A percentile compares a stretch with the other conserved stretches of the same genome.
phyloP scores from a whole-genome alignment of 2,797 vertebrate genomes.

The Xenentodon cancila region DNA sequence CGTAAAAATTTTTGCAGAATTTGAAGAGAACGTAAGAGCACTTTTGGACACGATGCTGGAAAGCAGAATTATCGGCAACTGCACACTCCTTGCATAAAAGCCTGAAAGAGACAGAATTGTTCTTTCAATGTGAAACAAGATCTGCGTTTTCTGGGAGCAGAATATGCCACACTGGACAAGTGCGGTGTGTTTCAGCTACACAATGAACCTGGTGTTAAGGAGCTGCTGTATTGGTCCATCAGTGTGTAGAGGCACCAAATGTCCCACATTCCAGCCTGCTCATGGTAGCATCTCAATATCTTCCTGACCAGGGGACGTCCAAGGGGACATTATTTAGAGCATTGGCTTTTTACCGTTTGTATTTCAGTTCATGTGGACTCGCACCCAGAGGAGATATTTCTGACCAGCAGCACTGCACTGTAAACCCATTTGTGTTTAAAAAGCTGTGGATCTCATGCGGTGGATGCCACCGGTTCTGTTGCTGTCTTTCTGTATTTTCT shows the following conservation, averaged over 20 bases:
- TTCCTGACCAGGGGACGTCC: conserved; percentile 30
- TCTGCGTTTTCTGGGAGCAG: conserved; percentile 45
- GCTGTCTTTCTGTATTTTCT: conserved; percentile 43
- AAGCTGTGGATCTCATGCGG: conserved; percentile 59
- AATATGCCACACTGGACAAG: conserved; percentile 28
- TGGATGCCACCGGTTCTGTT: conserved; percentile 62
- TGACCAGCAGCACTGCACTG: conserved; percentile 39
- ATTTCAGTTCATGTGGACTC: conserved; percentile 33
- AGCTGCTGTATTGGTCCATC: conserved; percentile 30
- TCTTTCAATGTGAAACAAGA: conserved; percentile 33
- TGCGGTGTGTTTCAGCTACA: conserved; percentile 45
- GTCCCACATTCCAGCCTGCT: conserved; percentile 44
- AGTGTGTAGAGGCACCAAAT: conserved; percentile 43
- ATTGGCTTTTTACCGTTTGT: conserved; percentile 43
- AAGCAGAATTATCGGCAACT: conserved; percentile 73
- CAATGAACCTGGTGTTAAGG: conserved; percentile 35
- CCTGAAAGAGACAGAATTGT: conserved; percentile 62
- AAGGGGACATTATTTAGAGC: conserved; percentile 42
- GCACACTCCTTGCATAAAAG: conserved; percentile 73
- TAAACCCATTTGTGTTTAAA: conserved; percentile 57
- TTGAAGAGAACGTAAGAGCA: conserved; percentile 8
- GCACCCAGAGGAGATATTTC: conserved; percentile 46
- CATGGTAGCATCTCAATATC: conserved; percentile 36
- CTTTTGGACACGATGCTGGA: conserved; percentile 60
- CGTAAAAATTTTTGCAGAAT: conserved; percentile 18